phyloP scores from a whole-genome alignment of 2,888 invertebrate genomes.

The Acronicta psi region DNA sequence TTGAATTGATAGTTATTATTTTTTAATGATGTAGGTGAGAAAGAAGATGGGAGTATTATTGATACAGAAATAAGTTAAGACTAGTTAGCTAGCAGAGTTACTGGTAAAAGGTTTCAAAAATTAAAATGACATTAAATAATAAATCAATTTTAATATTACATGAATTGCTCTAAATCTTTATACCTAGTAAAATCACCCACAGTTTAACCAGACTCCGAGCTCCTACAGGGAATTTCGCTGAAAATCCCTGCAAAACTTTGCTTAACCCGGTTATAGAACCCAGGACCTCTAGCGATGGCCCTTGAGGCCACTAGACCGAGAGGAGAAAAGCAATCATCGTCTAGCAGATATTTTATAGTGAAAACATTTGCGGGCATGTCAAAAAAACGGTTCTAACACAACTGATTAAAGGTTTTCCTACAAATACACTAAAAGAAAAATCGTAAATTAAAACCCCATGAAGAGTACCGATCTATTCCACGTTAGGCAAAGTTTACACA shows the following conservation, averaged over 20 bases:
- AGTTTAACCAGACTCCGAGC: no score
- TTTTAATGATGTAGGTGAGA: conserved; percentile 36
- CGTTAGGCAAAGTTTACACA: not conserved
- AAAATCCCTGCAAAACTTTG: no score
- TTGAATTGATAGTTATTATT: conserved; percentile 48
- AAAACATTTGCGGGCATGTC: not conserved
- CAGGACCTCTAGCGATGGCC: no score
- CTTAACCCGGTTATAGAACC: no score
- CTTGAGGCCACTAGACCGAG: no score
- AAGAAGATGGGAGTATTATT: not conserved
- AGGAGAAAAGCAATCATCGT: no score
- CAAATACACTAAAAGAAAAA: conserved; percentile 21
- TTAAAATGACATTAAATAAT: not conserved
- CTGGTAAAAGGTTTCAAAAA: not conserved
- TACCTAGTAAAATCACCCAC: no score
- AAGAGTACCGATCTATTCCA: not conserved
- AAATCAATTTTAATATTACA: not conserved
- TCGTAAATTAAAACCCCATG: conserved; percentile 37
- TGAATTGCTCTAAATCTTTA: no score
- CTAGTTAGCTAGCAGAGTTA: not conserved
- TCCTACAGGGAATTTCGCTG: no score
- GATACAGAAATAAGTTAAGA: conserved; percentile 4
- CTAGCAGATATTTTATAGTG: no score
- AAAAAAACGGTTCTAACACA: not conserved
- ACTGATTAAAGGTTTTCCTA: conserved; percentile 3